Evolutionary conservation across 2,113 vertebrate genomes (phyloP), one percentile per base, ranked within the genome.

Genomic region (Bungarus multicinctus): DNA sequence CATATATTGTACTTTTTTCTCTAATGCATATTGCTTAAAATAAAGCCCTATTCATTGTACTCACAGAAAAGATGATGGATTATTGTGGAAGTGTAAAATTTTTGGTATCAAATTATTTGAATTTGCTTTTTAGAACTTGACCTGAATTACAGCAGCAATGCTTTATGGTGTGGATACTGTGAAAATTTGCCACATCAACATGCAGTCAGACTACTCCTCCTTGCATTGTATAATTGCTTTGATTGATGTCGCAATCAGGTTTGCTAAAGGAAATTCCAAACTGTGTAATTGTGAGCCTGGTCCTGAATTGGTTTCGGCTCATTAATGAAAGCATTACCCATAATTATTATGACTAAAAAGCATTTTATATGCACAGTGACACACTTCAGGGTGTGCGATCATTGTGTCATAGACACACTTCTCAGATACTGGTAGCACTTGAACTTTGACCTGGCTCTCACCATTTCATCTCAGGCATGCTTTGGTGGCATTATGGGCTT

Each of bases 361-460:
- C 91, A 90, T 90, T 94, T 94, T 88, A 90, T 90, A 92, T 94
- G 93, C 91, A 90, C 93, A 90, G 86, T 50, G 74, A 90, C 89
- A 94, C 89, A 81, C 86, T 94, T 92, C 89, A 91, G 89, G 86
- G 86, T 57, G 52, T 55, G 86, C n/a, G 69, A 89, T 89, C 91
- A n/a, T 69, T 30, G 55, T 93, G 93, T 85, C 87, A 60, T 18
- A 88, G 91, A 20, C 86, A 92, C 58, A 89, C 86, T 89, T 89
- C 91, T 92, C 89, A 89, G 91, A 89, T 94, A 87, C 86, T 16
- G 9, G 89, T 27, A 52, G 23, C 89, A 90, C 93, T 92, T 88
- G 93, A 94, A 53, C 89, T 58, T 88, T 88, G 85, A 90, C 30
- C 85, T 88, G 43, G 53, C 91, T 92, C 89, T 92, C 89, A 90